Evolutionary conservation across 1,140 invertebrate species (phyloP), one percentile per base, ranked within the genome.

Genomic region (Brachystomella parvula): DNA sequence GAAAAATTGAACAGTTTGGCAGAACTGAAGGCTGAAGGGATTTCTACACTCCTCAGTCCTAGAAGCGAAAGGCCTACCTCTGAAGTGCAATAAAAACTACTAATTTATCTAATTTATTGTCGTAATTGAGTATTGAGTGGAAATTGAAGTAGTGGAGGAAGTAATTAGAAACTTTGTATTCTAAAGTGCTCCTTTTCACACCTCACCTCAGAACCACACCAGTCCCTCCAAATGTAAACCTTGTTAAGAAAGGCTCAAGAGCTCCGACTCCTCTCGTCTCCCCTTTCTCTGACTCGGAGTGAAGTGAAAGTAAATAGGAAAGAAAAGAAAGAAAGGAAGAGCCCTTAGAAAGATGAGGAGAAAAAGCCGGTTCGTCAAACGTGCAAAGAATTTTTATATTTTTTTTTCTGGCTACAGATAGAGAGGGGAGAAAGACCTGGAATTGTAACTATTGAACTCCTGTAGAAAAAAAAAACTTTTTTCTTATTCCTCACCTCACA

Each of bases 121-220:
- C 21, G 12, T 53, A 53, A 53, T 53, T 53, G 49, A 53, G 49
- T 53, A 53, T 12, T 26, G 49, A 15, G 12, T 6, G 21, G 24
- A 53, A 26, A 24, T 26, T 24, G 21, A n/a, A 53, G 24, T 19
- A 24, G 6, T 15, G 24, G 24, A 6, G 12, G 49, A 53, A 53
- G 49, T 53, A 53, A 53, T 53, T 53, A 53, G 49, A 24, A 53
- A 53, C 49, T 53, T 53, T 53, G 49, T 53, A 53, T 53, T 53
- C 49, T 9, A 6, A 24, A 19, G 49, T 53, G 49, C 24, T 53
- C 49, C 24, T 53, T 53, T 26, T 24, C 49, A n/a, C n/a, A n/a
- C n/a, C n/a, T n/a, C n/a, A n/a, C n/a, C n/a, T n/a, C n/a, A n/a
- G n/a, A n/a, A n/a, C n/a, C n/a, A n/a, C n/a, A n/a, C n/a, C n/a